Evolutionary conservation across 2,888 invertebrate genomes (phyloP).

Genomic region (Cephonodes hylas): DNA sequence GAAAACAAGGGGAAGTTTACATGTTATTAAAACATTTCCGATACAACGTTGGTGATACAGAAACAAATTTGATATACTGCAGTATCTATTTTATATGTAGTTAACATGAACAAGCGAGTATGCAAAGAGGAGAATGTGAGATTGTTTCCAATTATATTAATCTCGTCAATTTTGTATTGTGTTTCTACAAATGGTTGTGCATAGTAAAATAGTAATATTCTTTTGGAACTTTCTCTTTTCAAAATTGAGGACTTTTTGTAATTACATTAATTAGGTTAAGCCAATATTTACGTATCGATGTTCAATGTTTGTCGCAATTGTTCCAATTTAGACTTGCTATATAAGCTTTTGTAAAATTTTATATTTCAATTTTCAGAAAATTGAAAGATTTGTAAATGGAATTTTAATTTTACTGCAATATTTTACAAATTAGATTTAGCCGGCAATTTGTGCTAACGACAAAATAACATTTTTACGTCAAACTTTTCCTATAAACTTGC

Average conservation of each 20-base stretch:
- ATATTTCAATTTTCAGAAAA: too few species aligned
- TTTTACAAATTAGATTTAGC: background rate
- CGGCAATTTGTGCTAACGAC: background rate
- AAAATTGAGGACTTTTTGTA: too few species aligned
- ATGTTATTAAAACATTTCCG: conserved; percentile 10
- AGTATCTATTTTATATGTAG: background rate
- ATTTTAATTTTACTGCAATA: background rate
- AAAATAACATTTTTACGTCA: background rate
- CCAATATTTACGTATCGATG: too few species aligned
- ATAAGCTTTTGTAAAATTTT: too few species aligned
- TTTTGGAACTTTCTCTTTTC: too few species aligned
- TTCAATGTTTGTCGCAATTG: too few species aligned
- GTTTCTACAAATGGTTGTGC: too few species aligned
- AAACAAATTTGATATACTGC: background rate
- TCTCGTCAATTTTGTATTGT: too few species aligned
- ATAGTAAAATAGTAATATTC: too few species aligned
- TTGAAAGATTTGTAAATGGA: background rate
- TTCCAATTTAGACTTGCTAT: too few species aligned
- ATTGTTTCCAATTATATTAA: too few species aligned
- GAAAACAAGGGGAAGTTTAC: conserved; percentile 7
- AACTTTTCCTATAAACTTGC: background rate
- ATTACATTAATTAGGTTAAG: too few species aligned
- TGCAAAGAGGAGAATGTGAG: background rate
- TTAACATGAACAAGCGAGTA: background rate
- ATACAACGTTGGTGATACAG: background rate